A percentile compares a stretch with the other conserved stretches of the same genome.
Evolutionary conservation across 2,797 vertebrate genomes (phyloP).

Genomic region (Natrix natrix): DNA sequence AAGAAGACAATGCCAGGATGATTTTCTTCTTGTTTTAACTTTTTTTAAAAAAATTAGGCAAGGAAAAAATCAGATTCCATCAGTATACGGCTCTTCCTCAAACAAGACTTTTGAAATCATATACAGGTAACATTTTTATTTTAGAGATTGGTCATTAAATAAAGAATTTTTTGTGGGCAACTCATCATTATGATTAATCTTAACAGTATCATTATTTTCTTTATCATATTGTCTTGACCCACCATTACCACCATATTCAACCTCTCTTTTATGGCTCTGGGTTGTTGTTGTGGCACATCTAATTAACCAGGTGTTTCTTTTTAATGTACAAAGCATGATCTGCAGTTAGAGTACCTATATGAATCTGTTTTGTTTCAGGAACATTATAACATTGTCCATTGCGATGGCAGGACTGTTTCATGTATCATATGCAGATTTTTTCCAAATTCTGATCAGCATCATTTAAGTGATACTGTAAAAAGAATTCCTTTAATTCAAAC

Average conservation of each 20-base stretch:
- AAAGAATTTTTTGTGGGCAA: not conserved
- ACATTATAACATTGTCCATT: not conserved
- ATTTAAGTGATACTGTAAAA: not conserved
- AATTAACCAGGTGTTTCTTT: not conserved
- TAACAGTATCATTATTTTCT: not conserved
- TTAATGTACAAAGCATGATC: not conserved
- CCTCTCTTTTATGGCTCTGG: not conserved
- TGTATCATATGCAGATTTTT: not conserved
- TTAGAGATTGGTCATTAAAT: not conserved
- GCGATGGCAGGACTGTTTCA: not conserved
- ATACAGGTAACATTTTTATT: constrained; percentile 78
- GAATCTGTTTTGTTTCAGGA: not conserved
- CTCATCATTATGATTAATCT: not conserved
- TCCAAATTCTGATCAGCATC: not conserved
- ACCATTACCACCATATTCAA: not conserved
- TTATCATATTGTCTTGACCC: not conserved
- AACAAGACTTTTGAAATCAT: constrained; percentile 79
- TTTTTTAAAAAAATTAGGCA: constrained; percentile 68
- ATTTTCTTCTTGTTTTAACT: not conserved
- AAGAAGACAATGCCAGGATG: not conserved
- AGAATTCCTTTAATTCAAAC: not conserved
- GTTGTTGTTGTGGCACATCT: not conserved
- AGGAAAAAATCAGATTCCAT: constrained; percentile 82
- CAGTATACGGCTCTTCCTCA: constrained; percentile 76
- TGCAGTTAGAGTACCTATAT: not conserved